Conservation (phyloP, 30 jellyfish, hydroid and myxozoan genomes). For the Aurelia sp. region DNA sequence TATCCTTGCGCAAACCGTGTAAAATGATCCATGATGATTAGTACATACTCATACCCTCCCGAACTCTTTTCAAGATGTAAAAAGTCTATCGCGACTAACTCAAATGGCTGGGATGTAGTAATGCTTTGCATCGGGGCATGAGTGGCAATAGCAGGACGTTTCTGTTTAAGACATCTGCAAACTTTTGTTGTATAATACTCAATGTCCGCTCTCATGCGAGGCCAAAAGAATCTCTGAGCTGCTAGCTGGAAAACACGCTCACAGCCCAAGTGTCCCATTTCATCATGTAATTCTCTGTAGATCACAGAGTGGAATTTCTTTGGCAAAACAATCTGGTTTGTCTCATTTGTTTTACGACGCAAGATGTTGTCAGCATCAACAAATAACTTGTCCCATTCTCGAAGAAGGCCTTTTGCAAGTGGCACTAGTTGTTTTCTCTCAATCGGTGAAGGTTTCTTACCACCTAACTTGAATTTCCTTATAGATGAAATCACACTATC, state of each 20-base stretch:
- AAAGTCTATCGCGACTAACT: slow-evolving; percentile 17
- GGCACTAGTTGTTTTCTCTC: slow-evolving; percentile 17
- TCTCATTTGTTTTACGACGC: too few relatives aligned
- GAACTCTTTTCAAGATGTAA: slow-evolving; percentile 28
- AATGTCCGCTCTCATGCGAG: slow-evolving; percentile 23
- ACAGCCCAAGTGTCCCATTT: slow-evolving; percentile 3
- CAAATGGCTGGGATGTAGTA: slow-evolving; percentile 33
- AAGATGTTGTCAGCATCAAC: too few relatives aligned
- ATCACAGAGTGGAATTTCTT: not conserved
- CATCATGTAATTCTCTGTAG: not conserved
- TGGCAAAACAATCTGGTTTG: not conserved
- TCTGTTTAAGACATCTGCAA: slow-evolving; percentile 39
- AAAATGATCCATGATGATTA: slow-evolving; percentile 55
- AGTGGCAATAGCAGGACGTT: slow-evolving; percentile 3
- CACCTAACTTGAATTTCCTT: slow-evolving; percentile 7
- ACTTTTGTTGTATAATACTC: slow-evolving; percentile 20
- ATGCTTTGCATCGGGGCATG: slow-evolving; percentile 36
- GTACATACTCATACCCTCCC: slow-evolving; percentile 62
- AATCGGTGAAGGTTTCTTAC: slow-evolving; percentile 20
- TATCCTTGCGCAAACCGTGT: slow-evolving; percentile 55
- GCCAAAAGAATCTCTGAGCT: slow-evolving; percentile 15
- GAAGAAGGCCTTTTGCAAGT: not conserved
- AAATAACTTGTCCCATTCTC: too few relatives aligned
- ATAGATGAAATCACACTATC: slow-evolving; percentile 9
- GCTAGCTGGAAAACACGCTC: slow-evolving; percentile 7